phyloP scores from a whole-genome alignment of 2,113 vertebrate species.

The Helogale parvula region DNA sequence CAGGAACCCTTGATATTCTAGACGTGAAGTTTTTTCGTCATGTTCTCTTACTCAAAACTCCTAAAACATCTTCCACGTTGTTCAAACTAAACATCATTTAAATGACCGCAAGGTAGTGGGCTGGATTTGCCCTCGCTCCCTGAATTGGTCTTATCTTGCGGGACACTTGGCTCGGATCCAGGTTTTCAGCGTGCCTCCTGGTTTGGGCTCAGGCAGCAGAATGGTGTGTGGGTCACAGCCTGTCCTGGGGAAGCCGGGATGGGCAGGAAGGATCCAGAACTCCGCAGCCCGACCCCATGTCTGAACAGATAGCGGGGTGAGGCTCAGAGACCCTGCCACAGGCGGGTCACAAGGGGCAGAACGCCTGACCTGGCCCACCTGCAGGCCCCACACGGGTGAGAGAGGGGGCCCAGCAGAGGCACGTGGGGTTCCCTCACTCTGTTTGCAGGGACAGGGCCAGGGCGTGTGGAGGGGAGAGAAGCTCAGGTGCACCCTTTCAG shows the following conservation, averaged over 20 bases:
- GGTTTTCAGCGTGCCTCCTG: background rate
- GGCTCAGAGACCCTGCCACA: background rate
- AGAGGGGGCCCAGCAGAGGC: too few species aligned
- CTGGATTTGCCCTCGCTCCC: background rate
- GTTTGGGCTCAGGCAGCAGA: background rate
- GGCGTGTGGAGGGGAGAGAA: background rate
- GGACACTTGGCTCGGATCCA: background rate
- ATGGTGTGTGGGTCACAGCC: background rate
- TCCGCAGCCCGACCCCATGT: background rate
- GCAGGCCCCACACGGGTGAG: background rate
- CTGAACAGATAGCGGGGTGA: background rate
- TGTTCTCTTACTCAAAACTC: background rate
- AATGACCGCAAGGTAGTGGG: background rate
- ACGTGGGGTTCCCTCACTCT: background rate
- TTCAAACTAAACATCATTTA: background rate
- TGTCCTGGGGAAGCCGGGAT: background rate
- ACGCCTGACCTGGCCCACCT: background rate
- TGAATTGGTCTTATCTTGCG: background rate
- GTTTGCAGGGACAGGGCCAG: too few species aligned
- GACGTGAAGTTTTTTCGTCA: background rate
- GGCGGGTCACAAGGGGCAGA: fast-evolving
- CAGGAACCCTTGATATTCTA: background rate
- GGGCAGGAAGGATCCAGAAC: background rate
- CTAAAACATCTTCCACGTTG: background rate
- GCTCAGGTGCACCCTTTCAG: background rate